Percentiles rank a stretch among this genome's conserved stretches.
Evolutionary conservation across 2,888 invertebrate genomes (phyloP).

Genomic region (Pachycephus smyrnensis): DNA sequence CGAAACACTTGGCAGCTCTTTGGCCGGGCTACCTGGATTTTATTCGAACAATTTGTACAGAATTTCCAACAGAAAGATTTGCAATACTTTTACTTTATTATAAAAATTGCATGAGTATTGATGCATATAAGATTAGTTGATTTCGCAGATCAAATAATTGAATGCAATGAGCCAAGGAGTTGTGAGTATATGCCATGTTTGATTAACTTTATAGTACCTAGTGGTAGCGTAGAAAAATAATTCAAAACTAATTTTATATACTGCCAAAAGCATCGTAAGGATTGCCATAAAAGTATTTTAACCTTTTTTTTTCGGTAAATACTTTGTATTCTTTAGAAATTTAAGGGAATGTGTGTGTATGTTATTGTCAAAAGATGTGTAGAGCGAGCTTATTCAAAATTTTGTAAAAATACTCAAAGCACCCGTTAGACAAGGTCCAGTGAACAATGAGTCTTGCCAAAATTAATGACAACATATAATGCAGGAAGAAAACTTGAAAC

Average conservation of each 20-base stretch:
- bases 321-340: background rate
- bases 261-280: background rate
- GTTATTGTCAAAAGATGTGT: background rate
- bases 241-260: background rate
- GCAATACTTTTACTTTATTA: background rate
- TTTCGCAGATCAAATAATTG: background rate
- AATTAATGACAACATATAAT: background rate
- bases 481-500: background rate
- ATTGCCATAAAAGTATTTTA: background rate
- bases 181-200: background rate
- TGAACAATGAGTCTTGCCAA: background rate
- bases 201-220: background rate
- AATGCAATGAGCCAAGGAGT: background rate
- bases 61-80: background rate
- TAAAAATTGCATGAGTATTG: background rate
- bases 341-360: background rate
- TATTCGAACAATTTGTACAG: background rate
- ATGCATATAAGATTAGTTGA: background rate
- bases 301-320: background rate
- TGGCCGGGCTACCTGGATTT: background rate
- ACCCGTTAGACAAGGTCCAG: background rate
- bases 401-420: background rate
- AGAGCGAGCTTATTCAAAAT: background rate
- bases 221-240: background rate
- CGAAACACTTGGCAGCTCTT: background rate